Evolutionary conservation across 2,888 invertebrate species (phyloP).

Genomic region (Aplocera efformata): DNA sequence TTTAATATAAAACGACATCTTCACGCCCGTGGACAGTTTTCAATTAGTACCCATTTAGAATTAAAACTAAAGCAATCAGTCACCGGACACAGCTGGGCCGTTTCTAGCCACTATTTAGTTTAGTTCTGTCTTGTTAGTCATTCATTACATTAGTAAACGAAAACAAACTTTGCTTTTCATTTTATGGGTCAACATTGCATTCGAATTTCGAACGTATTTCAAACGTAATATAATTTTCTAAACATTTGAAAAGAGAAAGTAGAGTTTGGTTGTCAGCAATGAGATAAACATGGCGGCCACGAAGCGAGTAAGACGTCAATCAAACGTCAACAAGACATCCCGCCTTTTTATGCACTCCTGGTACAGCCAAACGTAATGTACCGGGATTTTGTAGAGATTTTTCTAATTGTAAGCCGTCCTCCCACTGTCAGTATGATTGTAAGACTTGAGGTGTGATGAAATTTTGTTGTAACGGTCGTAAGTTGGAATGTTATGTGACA

Average conservation of each 20-base stretch:
- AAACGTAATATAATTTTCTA: slow-evolving; percentile 7
- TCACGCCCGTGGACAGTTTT: slow-evolving; percentile 60
- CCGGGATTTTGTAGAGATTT: slow-evolving; percentile 47
- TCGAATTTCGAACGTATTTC: slow-evolving; percentile 32
- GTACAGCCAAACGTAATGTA: slow-evolving; percentile 61
- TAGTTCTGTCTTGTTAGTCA: slow-evolving; percentile 77
- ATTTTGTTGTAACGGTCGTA: slow-evolving; percentile 27
- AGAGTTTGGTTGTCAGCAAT: slow-evolving; percentile 47
- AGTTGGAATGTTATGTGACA: background rate
- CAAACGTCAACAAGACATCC: slow-evolving; percentile 74
- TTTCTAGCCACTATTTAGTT: slow-evolving; percentile 75
- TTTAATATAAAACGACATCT: slow-evolving; percentile 46
- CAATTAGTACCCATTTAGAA: slow-evolving; percentile 77
- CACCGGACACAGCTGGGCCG: slow-evolving; percentile 76
- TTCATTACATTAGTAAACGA: slow-evolving; percentile 75
- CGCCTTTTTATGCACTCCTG: slow-evolving; percentile 66
- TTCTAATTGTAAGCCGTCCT: slow-evolving; percentile 38
- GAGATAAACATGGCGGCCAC: slow-evolving; percentile 72
- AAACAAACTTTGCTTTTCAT: slow-evolving; percentile 36
- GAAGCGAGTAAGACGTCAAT: slow-evolving; percentile 77
- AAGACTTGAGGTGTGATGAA: slow-evolving; percentile 39
- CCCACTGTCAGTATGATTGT: slow-evolving; percentile 32
- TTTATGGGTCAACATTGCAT: slow-evolving; percentile 4
- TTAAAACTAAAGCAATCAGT: slow-evolving; percentile 67
- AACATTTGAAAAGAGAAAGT: slow-evolving; percentile 17